Conservation (phyloP, 2,888 invertebrate species). For the Onchidella celtica region DNA sequence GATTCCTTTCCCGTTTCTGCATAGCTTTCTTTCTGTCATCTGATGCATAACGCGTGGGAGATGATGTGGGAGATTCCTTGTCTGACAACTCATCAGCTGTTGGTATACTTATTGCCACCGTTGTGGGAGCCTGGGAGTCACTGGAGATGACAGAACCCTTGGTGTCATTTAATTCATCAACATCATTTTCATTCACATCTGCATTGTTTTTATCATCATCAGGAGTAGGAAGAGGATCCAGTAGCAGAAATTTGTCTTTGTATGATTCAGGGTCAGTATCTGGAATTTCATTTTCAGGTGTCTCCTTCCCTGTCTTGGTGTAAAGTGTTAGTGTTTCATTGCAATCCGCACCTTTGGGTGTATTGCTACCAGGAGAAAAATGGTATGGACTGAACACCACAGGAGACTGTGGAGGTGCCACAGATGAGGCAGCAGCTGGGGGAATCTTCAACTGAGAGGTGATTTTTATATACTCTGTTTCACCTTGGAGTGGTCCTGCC, state of each 20-base stretch:
- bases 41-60: conserved; percentile 1
- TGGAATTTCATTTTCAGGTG: background rate
- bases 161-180: background rate
- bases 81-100: conserved; percentile 70
- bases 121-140: conserved; percentile 39
- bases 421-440: conserved; percentile 44
- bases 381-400: background rate
- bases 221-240: background rate
- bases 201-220: background rate
- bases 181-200: background rate
- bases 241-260: background rate
- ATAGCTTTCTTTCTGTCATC: conserved; percentile 38
- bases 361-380: conserved; percentile 7
- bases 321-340: too few relatives aligned
- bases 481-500: conserved; percentile 53
- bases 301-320: conserved; percentile 1
- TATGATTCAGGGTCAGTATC: background rate
- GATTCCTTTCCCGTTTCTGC: conserved; percentile 55
- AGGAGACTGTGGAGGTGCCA: background rate
- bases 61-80: conserved; percentile 57
- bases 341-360: conserved; percentile 15
- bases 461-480: conserved; percentile 72
- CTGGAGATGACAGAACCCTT: background rate
- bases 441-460: conserved; percentile 65
- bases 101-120: conserved; percentile 69